These are phyloP conservation scores for Hymenopus coronatus DNA, from an alignment of 2,888 invertebrate genomes.

Conservation along the genomic window DNA sequence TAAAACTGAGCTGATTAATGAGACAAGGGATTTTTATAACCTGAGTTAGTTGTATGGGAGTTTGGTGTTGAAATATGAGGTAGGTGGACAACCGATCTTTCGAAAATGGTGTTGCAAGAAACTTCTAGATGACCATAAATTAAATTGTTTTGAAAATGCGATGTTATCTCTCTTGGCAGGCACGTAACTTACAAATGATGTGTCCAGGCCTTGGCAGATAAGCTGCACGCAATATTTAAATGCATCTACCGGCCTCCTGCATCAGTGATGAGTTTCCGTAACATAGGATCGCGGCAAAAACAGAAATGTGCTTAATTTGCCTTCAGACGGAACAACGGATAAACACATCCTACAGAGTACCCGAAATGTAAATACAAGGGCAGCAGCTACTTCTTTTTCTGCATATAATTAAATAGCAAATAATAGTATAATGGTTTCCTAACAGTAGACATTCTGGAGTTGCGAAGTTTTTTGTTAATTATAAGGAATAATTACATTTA, in stretches of 20 bases:
- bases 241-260: neutral
- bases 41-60: neutral
- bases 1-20: neutral
- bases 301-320: neutral
- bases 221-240: neutral
- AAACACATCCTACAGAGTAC: too few relatives aligned
- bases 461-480: too few relatives aligned
- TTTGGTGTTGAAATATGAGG: neutral
- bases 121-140: neutral
- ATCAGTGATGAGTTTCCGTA: neutral
- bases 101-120: neutral
- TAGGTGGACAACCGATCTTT: neutral
- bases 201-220: neutral
- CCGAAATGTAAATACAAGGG: too few relatives aligned
- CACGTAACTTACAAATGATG: neutral
- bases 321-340: too few relatives aligned
- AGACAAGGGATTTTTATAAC: neutral
- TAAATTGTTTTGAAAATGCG: neutral
- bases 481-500: too few relatives aligned
- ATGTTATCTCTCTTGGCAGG: neutral
- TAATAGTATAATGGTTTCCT: too few relatives aligned
- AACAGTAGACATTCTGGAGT: too few relatives aligned
- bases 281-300: neutral
- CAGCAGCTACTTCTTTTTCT: too few relatives aligned
- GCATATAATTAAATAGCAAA: too few relatives aligned